phyloP scores from a whole-genome alignment of 1,140 invertebrate species.

The Meloidogyne exigua region DNA sequence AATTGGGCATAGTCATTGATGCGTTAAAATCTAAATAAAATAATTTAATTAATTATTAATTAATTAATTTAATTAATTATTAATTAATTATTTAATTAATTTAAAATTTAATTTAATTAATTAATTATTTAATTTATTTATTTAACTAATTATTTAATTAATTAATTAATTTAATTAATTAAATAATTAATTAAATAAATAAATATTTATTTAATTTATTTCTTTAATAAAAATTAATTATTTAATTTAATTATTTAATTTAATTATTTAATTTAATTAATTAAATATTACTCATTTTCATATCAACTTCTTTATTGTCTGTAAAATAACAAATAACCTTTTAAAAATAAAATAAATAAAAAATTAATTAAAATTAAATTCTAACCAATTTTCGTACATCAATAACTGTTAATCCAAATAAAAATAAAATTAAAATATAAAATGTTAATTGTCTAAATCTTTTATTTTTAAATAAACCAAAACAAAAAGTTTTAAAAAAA shows the following conservation, averaged over 20 bases:
- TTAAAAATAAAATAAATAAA: background rate
- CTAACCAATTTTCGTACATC: slow-evolving; percentile 19
- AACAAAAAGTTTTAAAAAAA: background rate
- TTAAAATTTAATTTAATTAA: too few relatives aligned
- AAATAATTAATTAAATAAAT: too few relatives aligned
- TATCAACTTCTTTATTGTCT: slow-evolving; percentile 32
- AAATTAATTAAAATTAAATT: background rate
- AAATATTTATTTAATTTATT: too few relatives aligned
- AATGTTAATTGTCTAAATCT: slow-evolving; percentile 8
- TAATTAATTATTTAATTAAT: too few relatives aligned
- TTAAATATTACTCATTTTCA: slow-evolving; percentile 19
- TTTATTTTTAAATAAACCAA: background rate
- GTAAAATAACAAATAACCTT: slow-evolving; percentile 19
- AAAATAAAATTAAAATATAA: slow-evolving; percentile 16
- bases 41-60: background rate
- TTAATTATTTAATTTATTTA: too few relatives aligned
- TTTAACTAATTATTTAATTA: too few relatives aligned
- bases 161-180: background rate
- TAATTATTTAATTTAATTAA: background rate
- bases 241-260: background rate
- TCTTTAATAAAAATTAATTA: too few relatives aligned
- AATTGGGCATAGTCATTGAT: slow-evolving; percentile 38
- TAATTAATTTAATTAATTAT: too few relatives aligned
- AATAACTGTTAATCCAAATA: slow-evolving; percentile 11
- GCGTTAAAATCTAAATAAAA: slow-evolving; percentile 32